These are phyloP conservation scores for Turritopsis rubra DNA, from an alignment of 30 jellyfish, hydroid and myxozoan genomes.

Conservation along the genomic window DNA sequence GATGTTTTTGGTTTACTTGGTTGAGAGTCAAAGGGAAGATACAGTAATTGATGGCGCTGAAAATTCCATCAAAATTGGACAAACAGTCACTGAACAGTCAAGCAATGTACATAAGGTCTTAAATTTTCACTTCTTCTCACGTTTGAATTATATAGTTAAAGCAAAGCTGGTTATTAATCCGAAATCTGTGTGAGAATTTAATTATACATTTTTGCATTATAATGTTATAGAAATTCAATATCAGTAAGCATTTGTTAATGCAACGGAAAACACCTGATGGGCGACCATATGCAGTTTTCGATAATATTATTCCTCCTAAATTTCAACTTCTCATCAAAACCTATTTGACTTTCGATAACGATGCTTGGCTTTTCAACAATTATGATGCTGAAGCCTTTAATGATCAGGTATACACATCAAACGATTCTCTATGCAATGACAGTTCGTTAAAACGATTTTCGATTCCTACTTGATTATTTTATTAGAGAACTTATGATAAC, in stretches of 20 bases:
- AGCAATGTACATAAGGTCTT: not conserved
- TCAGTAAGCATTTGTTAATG: not conserved
- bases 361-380: constrained; percentile 22
- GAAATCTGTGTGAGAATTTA: too few species aligned
- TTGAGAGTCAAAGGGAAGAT: not conserved
- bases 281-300: constrained; percentile 13
- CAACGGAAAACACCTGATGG: constrained; percentile 18
- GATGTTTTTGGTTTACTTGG: not conserved
- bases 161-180: too few species aligned
- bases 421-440: not conserved
- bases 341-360: constrained; percentile 4
- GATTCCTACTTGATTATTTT: not conserved
- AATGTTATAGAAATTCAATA: constrained; percentile 1
- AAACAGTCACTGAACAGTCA: not conserved
- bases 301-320: not conserved
- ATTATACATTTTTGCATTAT: too few species aligned
- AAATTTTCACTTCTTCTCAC: not conserved
- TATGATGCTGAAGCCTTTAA: constrained; percentile 19
- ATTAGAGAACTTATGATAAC: constrained; percentile 16
- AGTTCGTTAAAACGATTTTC: too few species aligned
- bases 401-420: constrained; percentile 10
- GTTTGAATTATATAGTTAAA: too few species aligned
- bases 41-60: not conserved
- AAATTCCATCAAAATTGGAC: not conserved
- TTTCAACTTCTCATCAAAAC: constrained; percentile 2